phyloP scores from a whole-genome alignment of 1,140 invertebrate species.

The Ganaspis sp. region DNA sequence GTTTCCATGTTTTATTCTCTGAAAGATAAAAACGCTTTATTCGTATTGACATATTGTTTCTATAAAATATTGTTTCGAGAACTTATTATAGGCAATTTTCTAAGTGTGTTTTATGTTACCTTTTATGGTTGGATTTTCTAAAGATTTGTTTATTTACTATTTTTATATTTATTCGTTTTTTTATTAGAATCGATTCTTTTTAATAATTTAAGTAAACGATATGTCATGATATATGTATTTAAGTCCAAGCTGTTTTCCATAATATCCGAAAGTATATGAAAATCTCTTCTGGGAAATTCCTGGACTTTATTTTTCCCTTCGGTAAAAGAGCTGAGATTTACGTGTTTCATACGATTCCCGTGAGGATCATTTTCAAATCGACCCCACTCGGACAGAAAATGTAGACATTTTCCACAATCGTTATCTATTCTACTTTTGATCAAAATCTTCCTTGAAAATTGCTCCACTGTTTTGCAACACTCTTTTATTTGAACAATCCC shows the following conservation, averaged over 20 bases:
- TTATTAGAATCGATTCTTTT: too few relatives aligned
- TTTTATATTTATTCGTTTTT: too few relatives aligned
- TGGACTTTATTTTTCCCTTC: slow-evolving; percentile 22
- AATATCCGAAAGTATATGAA: slow-evolving; percentile 3
- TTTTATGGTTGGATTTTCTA: too few relatives aligned
- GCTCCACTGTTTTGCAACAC: too few relatives aligned
- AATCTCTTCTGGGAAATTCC: slow-evolving; percentile 17
- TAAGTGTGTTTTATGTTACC: too few relatives aligned
- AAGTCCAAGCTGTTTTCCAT: neutral
- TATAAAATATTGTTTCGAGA: too few relatives aligned
- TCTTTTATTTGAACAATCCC: too few relatives aligned
- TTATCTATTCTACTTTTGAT: neutral
- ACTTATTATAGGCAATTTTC: too few relatives aligned
- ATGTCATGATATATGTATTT: neutral
- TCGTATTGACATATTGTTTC: too few relatives aligned
- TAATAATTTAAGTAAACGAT: neutral
- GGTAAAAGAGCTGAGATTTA: slow-evolving; percentile 14
- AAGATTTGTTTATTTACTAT: too few relatives aligned
- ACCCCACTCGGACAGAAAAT: neutral
- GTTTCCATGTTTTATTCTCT: too few relatives aligned
- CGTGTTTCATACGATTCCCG: slow-evolving; percentile 9
- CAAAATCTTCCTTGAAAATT: neutral
- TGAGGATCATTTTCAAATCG: slow-evolving; percentile 16
- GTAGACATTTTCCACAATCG: neutral
- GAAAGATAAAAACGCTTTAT: too few relatives aligned